phyloP scores from a whole-genome alignment of 2,888 invertebrate species.

The Isoperla grammatica region DNA sequence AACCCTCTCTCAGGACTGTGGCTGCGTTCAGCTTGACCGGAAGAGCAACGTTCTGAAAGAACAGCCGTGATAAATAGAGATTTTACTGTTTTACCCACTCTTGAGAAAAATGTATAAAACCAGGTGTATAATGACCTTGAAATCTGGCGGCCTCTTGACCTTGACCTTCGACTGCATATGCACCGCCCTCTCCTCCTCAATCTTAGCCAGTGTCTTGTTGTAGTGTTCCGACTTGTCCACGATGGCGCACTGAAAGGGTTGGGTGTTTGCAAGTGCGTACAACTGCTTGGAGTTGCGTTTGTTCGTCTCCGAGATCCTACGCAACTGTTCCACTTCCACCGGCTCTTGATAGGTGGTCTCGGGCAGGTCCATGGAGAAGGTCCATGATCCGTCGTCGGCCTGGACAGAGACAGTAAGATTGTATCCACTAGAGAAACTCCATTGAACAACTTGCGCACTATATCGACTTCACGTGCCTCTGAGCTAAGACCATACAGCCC shows the following conservation, averaged over 20 bases:
- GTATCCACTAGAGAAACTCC: too few species aligned
- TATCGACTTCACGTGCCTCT: too few species aligned
- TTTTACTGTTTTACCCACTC: too few species aligned
- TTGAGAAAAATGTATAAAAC: too few species aligned
- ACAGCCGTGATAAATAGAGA: neutral
- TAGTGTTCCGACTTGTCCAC: conserved; percentile 2
- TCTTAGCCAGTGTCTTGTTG: neutral
- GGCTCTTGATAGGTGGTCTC: neutral
- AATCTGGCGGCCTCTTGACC: neutral
- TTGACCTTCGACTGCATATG: neutral
- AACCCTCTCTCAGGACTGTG: conserved; percentile 20
- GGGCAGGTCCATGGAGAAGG: neutral
- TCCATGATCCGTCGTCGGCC: neutral
- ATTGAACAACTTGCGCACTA: too few species aligned
- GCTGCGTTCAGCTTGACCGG: conserved; percentile 20
- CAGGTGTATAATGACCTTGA: too few species aligned
- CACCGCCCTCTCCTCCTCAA: neutral
- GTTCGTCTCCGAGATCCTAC: neutral
- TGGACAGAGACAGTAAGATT: neutral
- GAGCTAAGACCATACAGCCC: too few species aligned
- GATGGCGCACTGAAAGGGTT: neutral
- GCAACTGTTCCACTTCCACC: neutral
- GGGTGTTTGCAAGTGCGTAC: neutral
- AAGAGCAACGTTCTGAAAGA: conserved; percentile 2
- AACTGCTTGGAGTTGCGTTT: neutral